Base-by-base conservation (phyloP, 2,113 vertebrate species). In the Emydocephalus ijimae region DNA sequence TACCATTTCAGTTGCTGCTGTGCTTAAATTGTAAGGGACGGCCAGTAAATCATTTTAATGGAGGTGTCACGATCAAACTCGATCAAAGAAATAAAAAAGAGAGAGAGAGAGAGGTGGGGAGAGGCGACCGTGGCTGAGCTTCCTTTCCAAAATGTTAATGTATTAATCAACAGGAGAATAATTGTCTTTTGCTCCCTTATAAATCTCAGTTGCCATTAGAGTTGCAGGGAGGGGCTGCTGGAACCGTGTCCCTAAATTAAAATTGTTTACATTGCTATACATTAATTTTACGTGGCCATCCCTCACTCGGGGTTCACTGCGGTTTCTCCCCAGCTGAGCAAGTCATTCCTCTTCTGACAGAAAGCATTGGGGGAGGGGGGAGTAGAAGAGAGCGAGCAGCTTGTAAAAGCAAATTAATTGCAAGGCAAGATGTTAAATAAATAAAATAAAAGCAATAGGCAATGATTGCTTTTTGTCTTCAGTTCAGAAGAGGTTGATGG, bases 41-140 rank as follows among this genome's bases (percentile, higher is more conserved):
- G 97, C 98, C 95, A 95, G 97, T 98, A 98, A 98, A 98, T 98
- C 98, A 98, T 98, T 97, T 98, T 98, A 98, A 98, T 98, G 98
- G 98, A 98, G 98, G 98, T 98, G 98, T 98, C 98, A 96, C 94
- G 91, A 96, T 97, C 95, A 97, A 87, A 97, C 97, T 98, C 97
- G 64, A 95, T 97, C 64, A 69, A 69, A 69, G n/a, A 69, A 69
- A 69, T n/a, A 69, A 69, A 34, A 69, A 6, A 96, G 48, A 48
- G 48, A 96, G 94, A 95, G 18, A 43, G 48, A 50, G 48, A 50
- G 23, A 90, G 96, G 95, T 14, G 94, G 55, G 90, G 21, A 87
- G 52, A 94, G 91, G 74, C 20, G 96, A 98, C 97, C 97, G 94
- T 97, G 97, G 97, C 97, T 98, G 97, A 97, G 97, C 97, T 98